phyloP scores from a whole-genome alignment of 2,113 vertebrate genomes.

The Saguinus midas region DNA sequence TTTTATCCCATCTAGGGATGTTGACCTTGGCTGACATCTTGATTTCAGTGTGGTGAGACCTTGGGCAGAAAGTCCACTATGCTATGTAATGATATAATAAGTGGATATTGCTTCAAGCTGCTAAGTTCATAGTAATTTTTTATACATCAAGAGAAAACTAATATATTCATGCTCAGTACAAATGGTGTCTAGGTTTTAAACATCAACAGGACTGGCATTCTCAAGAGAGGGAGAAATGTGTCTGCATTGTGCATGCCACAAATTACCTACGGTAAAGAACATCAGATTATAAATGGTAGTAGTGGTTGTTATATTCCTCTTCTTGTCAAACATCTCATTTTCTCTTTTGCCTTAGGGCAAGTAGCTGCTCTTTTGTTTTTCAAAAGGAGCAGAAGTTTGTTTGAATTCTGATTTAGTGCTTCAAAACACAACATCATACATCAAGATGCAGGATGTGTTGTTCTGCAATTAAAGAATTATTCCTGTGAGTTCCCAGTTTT shows the following conservation, averaged over 20 bases:
- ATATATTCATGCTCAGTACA: background rate
- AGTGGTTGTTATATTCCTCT: conserved; percentile 26
- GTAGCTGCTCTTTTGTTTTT: conserved; percentile 53
- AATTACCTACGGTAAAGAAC: conserved; percentile 55
- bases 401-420: conserved; percentile 40
- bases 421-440: background rate
- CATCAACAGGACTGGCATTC: background rate
- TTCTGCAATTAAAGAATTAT: conserved; percentile 42
- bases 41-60: background rate
- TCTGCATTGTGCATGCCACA: conserved; percentile 23
- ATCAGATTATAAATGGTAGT: conserved; percentile 62
- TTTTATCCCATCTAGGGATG: background rate
- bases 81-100: background rate
- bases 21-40: background rate
- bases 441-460: background rate
- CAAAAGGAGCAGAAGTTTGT: background rate
- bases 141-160: background rate
- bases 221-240: conserved; percentile 10
- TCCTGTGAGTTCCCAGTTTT: background rate
- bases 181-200: background rate
- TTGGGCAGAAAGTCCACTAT: background rate
- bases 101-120: background rate
- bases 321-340: conserved; percentile 67
- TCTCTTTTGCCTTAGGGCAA: conserved; percentile 25
- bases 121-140: background rate